Conservation (phyloP, 1,140 invertebrate species). For the Harlomillsia oculata region DNA sequence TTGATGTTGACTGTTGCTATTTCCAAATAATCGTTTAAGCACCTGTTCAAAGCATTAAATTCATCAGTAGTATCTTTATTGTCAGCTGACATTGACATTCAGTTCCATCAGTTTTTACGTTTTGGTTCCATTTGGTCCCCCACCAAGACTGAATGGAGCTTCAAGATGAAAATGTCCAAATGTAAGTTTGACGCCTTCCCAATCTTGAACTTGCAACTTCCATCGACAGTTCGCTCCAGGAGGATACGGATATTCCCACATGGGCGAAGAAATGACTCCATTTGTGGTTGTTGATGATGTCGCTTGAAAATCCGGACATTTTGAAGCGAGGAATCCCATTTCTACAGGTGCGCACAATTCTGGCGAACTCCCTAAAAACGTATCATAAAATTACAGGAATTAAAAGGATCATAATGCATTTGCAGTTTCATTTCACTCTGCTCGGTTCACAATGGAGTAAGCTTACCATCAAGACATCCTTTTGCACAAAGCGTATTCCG, state of each 20-base stretch:
- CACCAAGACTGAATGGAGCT: constrained; percentile 30
- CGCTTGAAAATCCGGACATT: too few relatives aligned
- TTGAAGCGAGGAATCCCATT: too few relatives aligned
- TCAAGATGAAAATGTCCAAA: constrained; percentile 36
- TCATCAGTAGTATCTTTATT: neutral
- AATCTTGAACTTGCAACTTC: constrained; percentile 29
- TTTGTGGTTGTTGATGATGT: constrained; percentile 27
- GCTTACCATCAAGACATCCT: too few relatives aligned
- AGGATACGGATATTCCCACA: constrained; percentile 42
- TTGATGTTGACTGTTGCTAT: constrained; percentile 23
- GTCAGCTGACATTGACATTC: neutral
- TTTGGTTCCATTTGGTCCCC: neutral
- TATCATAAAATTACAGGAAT: too few relatives aligned
- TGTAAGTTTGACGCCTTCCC: constrained; percentile 35
- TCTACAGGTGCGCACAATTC: too few relatives aligned
- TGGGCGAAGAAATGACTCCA: constrained; percentile 43
- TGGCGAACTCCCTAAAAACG: too few relatives aligned
- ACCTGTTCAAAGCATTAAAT: constrained; percentile 23
- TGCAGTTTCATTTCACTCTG: too few relatives aligned
- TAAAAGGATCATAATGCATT: too few relatives aligned
- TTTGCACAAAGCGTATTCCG: too few relatives aligned
- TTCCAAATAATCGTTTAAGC: constrained; percentile 38
- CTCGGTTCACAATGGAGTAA: too few relatives aligned
- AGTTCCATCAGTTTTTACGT: neutral
- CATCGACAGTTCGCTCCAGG: constrained; percentile 42